Evolutionary conservation across 2,888 invertebrate species (phyloP), one percentile per base, ranked within the genome.

Genomic region (Drosophila basisetae): DNA sequence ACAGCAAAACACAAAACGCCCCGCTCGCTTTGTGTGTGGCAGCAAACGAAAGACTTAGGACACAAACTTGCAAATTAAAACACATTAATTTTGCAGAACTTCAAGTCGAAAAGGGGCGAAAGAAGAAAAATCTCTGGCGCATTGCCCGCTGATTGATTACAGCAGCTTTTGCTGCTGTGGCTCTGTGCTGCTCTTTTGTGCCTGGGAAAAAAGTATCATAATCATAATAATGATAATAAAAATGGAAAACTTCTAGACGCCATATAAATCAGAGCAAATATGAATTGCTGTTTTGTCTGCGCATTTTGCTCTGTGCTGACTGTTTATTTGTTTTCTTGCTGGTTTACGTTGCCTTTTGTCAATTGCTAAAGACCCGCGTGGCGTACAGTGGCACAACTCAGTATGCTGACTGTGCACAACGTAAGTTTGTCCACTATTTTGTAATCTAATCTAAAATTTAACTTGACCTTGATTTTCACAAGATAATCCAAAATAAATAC

Each of bases 41-140:
- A 63, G 73, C 63, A 81, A 90, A 85, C 74, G 75, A 90, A 90
- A 88, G 90, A 83, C 88, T 89, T 87, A 82, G 86, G 86, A 87
- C 90, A 87, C 90, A 90, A 88, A 83, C 90, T 90, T 89, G 87
- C 86, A 88, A 90, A 88, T 90, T 88, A 90, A 90, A 88, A 83
- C 88, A 87, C 86, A 87, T 87, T 89, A 84, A 87, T 87, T 89
- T 89, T 89, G 62, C 70, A 30, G 65, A 58, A 54, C 74, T 67
- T 59, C 67, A 69, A 75, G 61, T 63, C 53, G 66, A 73, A 83
- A 66, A 71, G 67, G 63, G 10, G 10, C 61, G 50, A 50, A 56
- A 73, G 62, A 70, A 59, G 60, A 68, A 58, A 68, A 58, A 43
- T 73, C 68, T 66, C 54, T 65, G 66, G 62, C 64, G 72, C 72